Conservation (phyloP, 2,888 invertebrate species). For the Crepidodera aurea region DNA sequence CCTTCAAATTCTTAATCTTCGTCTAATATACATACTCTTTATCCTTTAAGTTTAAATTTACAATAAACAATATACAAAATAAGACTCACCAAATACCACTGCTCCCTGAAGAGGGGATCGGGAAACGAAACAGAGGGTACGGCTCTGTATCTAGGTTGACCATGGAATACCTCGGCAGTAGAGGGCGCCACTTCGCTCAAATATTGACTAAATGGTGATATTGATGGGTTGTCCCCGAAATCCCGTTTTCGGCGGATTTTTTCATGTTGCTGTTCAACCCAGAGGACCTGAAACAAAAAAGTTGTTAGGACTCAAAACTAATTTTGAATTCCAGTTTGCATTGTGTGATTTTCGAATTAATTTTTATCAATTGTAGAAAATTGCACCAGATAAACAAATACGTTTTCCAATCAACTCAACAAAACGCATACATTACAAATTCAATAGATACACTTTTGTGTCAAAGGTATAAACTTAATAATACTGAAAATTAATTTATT, state of each 20-base stretch:
- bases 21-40: no score
- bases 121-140: conserved; percentile 69
- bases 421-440: neutral
- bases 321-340: no score
- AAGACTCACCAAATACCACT: conserved; percentile 96
- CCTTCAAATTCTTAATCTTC: no score
- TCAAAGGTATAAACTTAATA: neutral
- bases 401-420: neutral
- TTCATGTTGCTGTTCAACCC: conserved; percentile 96
- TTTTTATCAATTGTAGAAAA: no score
- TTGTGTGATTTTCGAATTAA: no score
- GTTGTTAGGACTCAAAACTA: no score
- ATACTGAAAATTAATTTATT: neutral
- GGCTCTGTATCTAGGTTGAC: conserved; percentile 61
- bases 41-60: no score
- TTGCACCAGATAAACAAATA: no score
- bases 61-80: no score
- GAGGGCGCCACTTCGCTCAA: conserved; percentile 62
- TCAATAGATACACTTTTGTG: neutral
- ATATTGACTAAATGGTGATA: conserved; percentile 63
- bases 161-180: conserved; percentile 45
- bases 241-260: conserved; percentile 89
- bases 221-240: conserved; percentile 67
- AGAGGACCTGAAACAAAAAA: conserved; percentile 73
- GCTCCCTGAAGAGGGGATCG: conserved; percentile 92